phyloP scores from a whole-genome alignment of 2,113 vertebrate species.

The Tetrao urogallus region DNA sequence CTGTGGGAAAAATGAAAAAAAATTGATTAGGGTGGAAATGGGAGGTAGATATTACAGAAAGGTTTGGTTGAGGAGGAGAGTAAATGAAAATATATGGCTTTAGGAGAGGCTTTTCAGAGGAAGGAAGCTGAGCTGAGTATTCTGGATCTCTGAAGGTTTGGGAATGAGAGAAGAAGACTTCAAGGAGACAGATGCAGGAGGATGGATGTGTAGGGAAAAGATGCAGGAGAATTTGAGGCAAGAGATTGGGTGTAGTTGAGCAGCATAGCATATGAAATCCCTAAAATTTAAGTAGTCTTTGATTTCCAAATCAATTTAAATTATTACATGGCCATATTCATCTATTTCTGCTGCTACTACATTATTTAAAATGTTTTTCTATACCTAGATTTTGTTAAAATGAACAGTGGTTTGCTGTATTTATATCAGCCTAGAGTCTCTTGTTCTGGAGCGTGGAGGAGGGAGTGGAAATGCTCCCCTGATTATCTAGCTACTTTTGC shows the following conservation, averaged over 20 bases:
- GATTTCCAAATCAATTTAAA: neutral
- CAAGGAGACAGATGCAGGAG: neutral
- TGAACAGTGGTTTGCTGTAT: neutral
- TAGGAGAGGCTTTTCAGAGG: neutral
- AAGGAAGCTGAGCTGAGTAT: neutral
- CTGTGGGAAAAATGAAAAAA: neutral
- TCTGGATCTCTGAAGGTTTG: neutral
- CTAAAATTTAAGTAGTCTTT: neutral
- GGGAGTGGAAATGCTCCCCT: neutral
- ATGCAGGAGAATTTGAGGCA: neutral
- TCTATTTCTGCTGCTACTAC: neutral
- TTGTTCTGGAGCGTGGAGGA: neutral
- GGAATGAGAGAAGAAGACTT: neutral
- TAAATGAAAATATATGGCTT: neutral
- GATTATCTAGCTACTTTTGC: neutral
- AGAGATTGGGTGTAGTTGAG: neutral
- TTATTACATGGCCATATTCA: neutral
- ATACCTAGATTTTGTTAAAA: neutral
- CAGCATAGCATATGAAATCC: neutral
- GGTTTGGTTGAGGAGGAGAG: neutral
- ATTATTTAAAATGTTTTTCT: neutral
- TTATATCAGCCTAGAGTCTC: neutral
- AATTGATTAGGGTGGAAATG: neutral
- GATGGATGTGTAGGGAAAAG: neutral
- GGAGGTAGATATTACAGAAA: neutral